These are phyloP conservation scores for Poecilobothrus nobilitatus DNA, from an alignment of 2,888 invertebrate species.

Conservation along the genomic window DNA sequence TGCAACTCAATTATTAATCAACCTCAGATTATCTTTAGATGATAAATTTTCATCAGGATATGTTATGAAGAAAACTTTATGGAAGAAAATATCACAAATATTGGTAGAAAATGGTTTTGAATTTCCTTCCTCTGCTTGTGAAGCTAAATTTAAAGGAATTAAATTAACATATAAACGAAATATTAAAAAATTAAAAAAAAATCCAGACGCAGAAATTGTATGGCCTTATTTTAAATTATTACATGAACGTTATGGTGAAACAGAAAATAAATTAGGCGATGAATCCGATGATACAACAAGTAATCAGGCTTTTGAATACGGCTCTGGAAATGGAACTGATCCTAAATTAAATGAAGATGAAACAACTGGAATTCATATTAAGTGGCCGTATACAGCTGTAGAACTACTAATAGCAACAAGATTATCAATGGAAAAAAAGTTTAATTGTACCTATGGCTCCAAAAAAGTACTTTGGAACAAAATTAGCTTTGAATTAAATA, in stretches of 20 bases:
- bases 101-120: neutral
- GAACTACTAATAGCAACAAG: neutral
- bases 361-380: neutral
- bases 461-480: neutral
- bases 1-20: neutral
- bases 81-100: neutral
- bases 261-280: neutral
- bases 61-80: neutral
- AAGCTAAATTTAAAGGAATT: neutral
- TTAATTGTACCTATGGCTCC: neutral
- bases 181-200: neutral
- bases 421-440: neutral
- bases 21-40: neutral
- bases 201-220: neutral
- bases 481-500: neutral
- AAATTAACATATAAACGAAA: neutral
- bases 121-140: neutral
- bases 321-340: neutral
- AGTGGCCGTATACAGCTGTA: neutral
- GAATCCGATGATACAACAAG: neutral
- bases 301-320: neutral
- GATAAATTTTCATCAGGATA: slow-evolving; percentile 2
- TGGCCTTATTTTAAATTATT: neutral
- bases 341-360: neutral
- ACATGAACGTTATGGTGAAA: neutral